Evolutionary conservation across 2,113 vertebrate genomes (phyloP), one percentile per base, ranked within the genome.

Genomic region (Paramisgurnus dabryanus): DNA sequence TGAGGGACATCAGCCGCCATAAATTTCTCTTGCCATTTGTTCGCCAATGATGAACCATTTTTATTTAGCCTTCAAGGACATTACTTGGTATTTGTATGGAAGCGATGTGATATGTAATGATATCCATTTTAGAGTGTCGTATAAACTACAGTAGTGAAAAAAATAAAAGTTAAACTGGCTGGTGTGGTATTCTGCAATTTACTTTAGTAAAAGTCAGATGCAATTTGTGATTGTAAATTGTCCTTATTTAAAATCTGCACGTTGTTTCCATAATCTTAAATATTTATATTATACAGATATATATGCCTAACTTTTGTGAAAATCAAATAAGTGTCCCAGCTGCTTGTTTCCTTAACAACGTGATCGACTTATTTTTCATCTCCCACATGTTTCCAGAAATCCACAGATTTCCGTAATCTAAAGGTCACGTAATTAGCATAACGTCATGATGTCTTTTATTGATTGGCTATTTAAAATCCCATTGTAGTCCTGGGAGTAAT

Each of bases 61-160:
- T 92, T 90, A 92, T 89, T 88, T 83, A 82, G 86, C 90, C 88
- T 92, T 93, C 93, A 94, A 94, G 93, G 93, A 89, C 92, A 88
- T 83, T 43, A 47, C 78, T 74, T 85, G 85, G 88, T 90, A 91
- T 93, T 92, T 92, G 90, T 89, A 87, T 78, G 90, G 91, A 86
- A 81, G 88, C 86, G 76, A 88, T 88, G 86, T 90, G 89, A 89
- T 90, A 89, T 88, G 89, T 90, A 87, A 90, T 89, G 89, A 91
- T 88, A 90, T 92, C 87, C 89, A 84, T 91, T 93, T 91, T 87
- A 89, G 84, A 89, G 88, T 89, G 87, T 87, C 88, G 82, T 92
- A 92, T 91, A 92, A 91, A 84, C 86, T 86, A 34, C 27, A 34
- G 27, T 34, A 88, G 89, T 91, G 88, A 89, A 86, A 90, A 89